Evolutionary conservation across 2,113 vertebrate genomes (phyloP), one percentile per base, ranked within the genome.

Genomic region (Lagopus muta): DNA sequence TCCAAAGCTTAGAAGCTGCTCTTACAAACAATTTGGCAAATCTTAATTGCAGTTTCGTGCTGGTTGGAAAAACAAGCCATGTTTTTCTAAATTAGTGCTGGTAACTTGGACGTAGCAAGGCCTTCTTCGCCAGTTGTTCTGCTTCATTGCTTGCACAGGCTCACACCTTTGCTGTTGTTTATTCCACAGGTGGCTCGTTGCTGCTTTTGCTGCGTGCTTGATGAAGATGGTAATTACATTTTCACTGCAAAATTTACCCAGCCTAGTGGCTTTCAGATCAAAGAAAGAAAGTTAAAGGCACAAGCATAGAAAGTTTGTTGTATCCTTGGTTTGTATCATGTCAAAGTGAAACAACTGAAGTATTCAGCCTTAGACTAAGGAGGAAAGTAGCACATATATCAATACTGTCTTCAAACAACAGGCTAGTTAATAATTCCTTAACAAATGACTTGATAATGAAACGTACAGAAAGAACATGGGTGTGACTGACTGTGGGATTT

Each of bases 121-220:
- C 7, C 65, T 82, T 52, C n/a, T 62, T 89, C 32, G n/a, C 34
- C 34, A 55, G 1, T 32, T 43, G 36, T 48, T 88, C 27, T 64
- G 30, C 28, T 89, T 50, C 42, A 80, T 73, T 73, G 50, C 22
- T 67, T 83, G 13, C 62, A 47, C 34, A 20, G 74, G 47, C n/a
- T 82, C 72, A 92, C 65, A 90, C 30, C 8, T 15, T 90, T 92
- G 43, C 71, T 82, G 82, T 76, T 85, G 86, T 96, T 87, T 82
- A 45, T 92, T 92, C 90, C 75, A 25, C 97, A 99, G 99, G 98
- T 99, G 88, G 99, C 99, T 76, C 99, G 99, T 67, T 99, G 99
- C 96, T 99, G 98, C 92, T 99, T 99, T 97, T 99, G 99, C 96
- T 99, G 98, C 3, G 75, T 93, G 32, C 94, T 96, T 32, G 97